Evolutionary conservation across 2,888 invertebrate species (phyloP).

Genomic region (Abscondita cerata): DNA sequence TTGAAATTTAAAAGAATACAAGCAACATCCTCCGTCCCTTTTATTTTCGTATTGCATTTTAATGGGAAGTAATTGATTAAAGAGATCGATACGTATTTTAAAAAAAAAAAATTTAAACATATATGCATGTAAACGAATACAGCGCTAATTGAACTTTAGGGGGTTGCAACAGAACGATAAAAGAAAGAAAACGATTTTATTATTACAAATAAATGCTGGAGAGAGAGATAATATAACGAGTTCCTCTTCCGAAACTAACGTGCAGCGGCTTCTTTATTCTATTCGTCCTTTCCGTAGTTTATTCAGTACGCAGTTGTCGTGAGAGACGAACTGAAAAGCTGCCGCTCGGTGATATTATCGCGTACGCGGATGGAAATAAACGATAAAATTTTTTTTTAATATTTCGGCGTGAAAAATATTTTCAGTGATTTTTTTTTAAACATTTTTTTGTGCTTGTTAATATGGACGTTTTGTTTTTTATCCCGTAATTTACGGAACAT

Average conservation of each 20-base stretch:
- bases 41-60: too few species aligned
- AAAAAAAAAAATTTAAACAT: too few species aligned
- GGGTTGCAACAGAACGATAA: slow-evolving; percentile 25
- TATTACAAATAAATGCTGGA: slow-evolving; percentile 15
- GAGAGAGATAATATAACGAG: slow-evolving; percentile 24
- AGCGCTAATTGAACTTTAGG: slow-evolving; percentile 27
- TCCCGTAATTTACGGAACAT: too few species aligned
- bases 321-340: slow-evolving; percentile 28
- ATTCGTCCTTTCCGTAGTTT: slow-evolving; percentile 33
- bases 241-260: slow-evolving; percentile 34
- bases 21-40: neutral
- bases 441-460: neutral
- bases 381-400: slow-evolving; percentile 3
- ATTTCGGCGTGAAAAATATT: neutral
- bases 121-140: neutral
- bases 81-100: too few species aligned
- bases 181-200: slow-evolving; percentile 17
- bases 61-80: too few species aligned
- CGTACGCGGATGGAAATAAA: slow-evolving; percentile 19
- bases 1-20: slow-evolving; percentile 1
- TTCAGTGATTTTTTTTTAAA: neutral
- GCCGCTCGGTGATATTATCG: slow-evolving; percentile 25
- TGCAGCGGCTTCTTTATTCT: slow-evolving; percentile 35
- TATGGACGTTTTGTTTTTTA: slow-evolving; percentile 3
- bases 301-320: slow-evolving; percentile 32